Conservation (phyloP, 2,113 vertebrate species). For the Clarias batrachus region DNA sequence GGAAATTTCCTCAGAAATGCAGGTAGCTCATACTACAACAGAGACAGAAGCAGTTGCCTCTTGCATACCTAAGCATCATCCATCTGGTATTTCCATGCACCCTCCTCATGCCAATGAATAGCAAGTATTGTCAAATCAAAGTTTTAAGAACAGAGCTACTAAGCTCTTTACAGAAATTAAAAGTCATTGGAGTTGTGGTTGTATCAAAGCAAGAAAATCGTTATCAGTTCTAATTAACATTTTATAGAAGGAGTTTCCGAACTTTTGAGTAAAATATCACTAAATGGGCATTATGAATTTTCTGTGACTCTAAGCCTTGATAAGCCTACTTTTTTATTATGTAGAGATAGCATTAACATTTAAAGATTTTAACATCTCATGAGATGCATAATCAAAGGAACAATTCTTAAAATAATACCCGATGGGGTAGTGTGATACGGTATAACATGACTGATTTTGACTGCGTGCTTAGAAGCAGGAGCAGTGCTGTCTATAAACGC, state of each 20-base stretch:
- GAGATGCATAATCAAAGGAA: background rate
- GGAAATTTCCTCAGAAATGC: constrained; percentile 6
- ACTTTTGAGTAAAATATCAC: background rate
- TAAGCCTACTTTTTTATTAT: background rate
- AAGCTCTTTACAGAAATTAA: background rate
- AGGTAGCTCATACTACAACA: constrained; percentile 6
- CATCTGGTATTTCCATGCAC: constrained; percentile 10
- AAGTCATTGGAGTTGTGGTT: background rate
- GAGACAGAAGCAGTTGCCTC: background rate
- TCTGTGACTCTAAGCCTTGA: background rate
- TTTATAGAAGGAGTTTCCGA: background rate
- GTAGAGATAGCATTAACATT: background rate
- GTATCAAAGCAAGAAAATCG: background rate
- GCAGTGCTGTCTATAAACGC: no score
- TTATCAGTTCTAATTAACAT: background rate
- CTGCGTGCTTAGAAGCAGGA: background rate
- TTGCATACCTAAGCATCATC: constrained; percentile 38
- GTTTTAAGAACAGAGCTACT: background rate
- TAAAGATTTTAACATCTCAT: background rate
- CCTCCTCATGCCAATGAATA: background rate
- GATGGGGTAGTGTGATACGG: background rate
- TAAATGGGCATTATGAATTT: background rate
- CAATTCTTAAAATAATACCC: background rate
- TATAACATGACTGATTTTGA: background rate
- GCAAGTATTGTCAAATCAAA: background rate